Base-by-base conservation (phyloP, 2,113 vertebrate species). In the Uria lomvia region DNA sequence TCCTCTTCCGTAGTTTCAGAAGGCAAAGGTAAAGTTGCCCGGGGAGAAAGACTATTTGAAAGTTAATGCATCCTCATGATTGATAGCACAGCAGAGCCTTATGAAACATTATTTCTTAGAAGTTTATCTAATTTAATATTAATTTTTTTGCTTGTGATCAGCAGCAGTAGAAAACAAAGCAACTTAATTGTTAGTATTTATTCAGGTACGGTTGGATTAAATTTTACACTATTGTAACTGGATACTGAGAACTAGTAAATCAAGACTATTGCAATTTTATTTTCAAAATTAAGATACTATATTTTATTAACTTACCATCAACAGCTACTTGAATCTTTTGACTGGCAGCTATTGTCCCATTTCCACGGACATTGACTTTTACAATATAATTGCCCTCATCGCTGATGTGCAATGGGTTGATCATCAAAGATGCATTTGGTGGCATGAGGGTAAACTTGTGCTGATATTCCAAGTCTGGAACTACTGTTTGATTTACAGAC, bases 381-480 rank as follows among this genome's bases (percentile, higher is more conserved):
- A 98, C 97, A 21, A 98, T 98, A 55, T 98, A 98, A 88, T 97
- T 98, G 47, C 98, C 98, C 79, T 98, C 98, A 55, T 98, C 98
- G 8, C 88, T 96, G 73, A 96, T 78, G 50, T 87, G 93, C 90
- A 98, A 92, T 14, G 98, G 97, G 38, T 97, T 97, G 94, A 98
- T 98, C 73, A 97, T 93, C 90, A 98, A 74, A 86, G 98, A 98
- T 4, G 98, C 98, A 43, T 98, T 98, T 0, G 98, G 98, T 26
- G 98, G 98, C 43, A 74, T 38, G 77, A 98, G 97, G 73, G 97
- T 98, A 95, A 98, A 98, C 63, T 98, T 98, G 91, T 98, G 96
- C 56, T 97, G 97, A 60, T 97, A 98, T 96, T 98, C 98, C 90
- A 98, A 84, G 82, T 98, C 98, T 6, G 98, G 98, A 92, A 98